phyloP scores from a whole-genome alignment of 2,797 vertebrate genomes.

The Poliocrania exsul region DNA sequence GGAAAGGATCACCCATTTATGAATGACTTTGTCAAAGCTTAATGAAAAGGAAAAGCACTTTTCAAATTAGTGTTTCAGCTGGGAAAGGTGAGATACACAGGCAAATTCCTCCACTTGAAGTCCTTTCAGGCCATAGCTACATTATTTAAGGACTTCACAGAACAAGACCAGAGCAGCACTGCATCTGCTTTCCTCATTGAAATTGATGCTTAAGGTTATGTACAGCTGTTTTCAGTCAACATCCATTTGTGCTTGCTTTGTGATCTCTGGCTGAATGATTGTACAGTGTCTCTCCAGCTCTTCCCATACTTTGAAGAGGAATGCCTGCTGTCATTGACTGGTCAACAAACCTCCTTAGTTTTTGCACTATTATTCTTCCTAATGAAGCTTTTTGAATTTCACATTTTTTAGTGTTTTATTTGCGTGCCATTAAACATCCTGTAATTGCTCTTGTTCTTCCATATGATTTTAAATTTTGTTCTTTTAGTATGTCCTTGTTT shows the following conservation, averaged over 20 bases:
- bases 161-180: not conserved
- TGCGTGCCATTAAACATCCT: not conserved
- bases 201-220: not conserved
- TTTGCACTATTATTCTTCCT: not conserved
- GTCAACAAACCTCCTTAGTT: not conserved
- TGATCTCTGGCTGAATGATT: not conserved
- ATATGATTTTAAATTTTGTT: not conserved
- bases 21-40: not conserved
- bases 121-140: not conserved
- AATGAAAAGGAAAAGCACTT: not conserved
- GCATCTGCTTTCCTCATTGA: not conserved
- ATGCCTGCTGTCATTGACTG: conserved; percentile 5
- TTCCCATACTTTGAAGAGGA: not conserved
- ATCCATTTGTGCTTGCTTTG: conserved; percentile 45
- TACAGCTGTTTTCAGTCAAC: not conserved
- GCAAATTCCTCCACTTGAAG: not conserved
- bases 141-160: not conserved
- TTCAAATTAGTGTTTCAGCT: not conserved
- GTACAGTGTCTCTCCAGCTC: not conserved
- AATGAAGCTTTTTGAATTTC: not conserved
- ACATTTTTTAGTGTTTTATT: not conserved
- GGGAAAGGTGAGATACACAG: not conserved
- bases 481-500: conserved; percentile 5
- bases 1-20: not conserved
- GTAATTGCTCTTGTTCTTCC: conserved; percentile 19